These are phyloP conservation scores for Drosophila sp. DNA, from an alignment of 1,140 invertebrate species.

Conservation along the genomic window DNA sequence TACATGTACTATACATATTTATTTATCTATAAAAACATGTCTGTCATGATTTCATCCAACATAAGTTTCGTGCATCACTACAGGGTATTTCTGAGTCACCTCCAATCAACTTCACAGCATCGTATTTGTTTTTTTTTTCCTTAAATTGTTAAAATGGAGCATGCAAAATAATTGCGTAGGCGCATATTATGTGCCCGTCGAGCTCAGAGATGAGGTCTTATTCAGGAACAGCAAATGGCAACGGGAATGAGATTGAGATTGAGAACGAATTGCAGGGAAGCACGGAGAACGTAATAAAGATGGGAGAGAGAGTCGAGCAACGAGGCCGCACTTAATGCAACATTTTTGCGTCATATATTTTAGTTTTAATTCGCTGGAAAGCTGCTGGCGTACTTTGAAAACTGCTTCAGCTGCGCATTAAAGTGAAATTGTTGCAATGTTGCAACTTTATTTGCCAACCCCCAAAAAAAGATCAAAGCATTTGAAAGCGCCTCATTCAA, in stretches of 20 bases:
- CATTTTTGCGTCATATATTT: conserved; percentile 48
- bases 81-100: conserved; percentile 10
- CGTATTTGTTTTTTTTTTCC: conserved; percentile 8
- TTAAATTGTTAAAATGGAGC: conserved; percentile 58
- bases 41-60: too few species aligned
- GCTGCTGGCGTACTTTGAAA: conserved; percentile 35
- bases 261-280: too few species aligned
- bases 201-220: conserved; percentile 18
- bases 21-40: too few species aligned
- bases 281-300: neutral
- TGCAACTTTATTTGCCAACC: conserved; percentile 22
- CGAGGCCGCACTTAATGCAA: conserved; percentile 30
- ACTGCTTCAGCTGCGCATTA: conserved; percentile 29
- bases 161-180: conserved; percentile 60
- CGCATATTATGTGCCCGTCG: conserved; percentile 43
- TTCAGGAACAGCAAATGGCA: conserved; percentile 4
- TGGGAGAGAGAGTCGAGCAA: neutral
- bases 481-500: neutral
- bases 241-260: conserved; percentile 7
- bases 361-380: conserved; percentile 41
- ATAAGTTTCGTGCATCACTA: too few species aligned
- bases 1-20: too few species aligned
- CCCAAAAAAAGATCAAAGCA: conserved; percentile 1
- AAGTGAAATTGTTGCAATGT: conserved; percentile 45
- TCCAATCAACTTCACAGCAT: neutral